These are phyloP conservation scores for Drosophila mulleri DNA, from an alignment of 2,888 invertebrate species.

Conservation along the genomic window DNA sequence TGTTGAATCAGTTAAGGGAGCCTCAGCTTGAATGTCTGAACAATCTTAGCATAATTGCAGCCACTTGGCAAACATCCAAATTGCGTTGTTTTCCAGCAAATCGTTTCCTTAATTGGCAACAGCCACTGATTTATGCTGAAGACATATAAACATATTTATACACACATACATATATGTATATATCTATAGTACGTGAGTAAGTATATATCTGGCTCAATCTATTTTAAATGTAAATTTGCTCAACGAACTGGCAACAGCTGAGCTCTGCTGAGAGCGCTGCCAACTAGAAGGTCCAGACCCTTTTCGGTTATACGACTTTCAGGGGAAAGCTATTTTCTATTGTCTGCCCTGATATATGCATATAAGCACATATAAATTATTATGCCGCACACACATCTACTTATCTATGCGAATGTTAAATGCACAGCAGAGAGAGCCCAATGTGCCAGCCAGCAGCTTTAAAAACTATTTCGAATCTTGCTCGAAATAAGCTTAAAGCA, in stretches of 20 bases:
- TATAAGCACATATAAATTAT: conserved; percentile 42
- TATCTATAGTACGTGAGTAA: background rate
- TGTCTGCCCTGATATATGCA: conserved; percentile 41
- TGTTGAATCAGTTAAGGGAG: conserved; percentile 11
- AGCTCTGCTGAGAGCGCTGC: background rate
- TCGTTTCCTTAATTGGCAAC: conserved; percentile 47
- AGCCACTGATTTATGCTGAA: conserved; percentile 44
- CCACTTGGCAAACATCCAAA: conserved; percentile 66
- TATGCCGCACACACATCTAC: conserved; percentile 28
- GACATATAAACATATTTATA: background rate
- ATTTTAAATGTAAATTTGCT: conserved; percentile 46
- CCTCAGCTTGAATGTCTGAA: conserved; percentile 9
- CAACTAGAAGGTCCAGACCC: conserved; percentile 32
- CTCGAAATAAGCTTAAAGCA: background rate
- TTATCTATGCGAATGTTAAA: conserved; percentile 6
- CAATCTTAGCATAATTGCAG: conserved; percentile 57
- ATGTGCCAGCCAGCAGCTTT: conserved; percentile 2
- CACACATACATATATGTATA: background rate
- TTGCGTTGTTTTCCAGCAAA: conserved; percentile 57
- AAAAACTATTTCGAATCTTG: background rate
- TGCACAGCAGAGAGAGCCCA: background rate
- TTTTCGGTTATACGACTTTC: conserved; percentile 27
- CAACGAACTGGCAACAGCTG: conserved; percentile 29
- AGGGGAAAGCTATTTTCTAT: conserved; percentile 22
- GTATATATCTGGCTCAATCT: conserved; percentile 20